Base-by-base conservation (phyloP, 2,113 vertebrate species). In the Limanda limanda region DNA sequence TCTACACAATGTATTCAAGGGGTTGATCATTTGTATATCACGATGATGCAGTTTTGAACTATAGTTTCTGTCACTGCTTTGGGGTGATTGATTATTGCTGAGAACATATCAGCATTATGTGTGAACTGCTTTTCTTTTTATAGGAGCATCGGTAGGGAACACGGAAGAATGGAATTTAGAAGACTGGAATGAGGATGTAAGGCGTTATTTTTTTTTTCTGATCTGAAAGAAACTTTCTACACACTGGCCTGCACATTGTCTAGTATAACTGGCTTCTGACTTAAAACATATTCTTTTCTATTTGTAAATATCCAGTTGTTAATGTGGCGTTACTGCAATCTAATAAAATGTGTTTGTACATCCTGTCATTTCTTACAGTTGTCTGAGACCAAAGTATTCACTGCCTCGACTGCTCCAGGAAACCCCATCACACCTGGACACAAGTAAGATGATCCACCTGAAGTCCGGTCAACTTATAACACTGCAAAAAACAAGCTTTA, bases 121-220 rank as follows among this genome's bases (percentile, higher is more conserved):
- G 2, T 54, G 3, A 47, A 57, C 57, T 71, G 35, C 2, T 69
- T 51, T 67, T 65, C 35, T 70, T 25, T 66, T 5, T 18, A 1
- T 68, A 98, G 98, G 95, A 86, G 78, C 96, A 6, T 99, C 97
- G 97, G 95, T 93, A 83, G 97, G 95, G 70, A 95, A 95, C 71
- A 52, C 96, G 74, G 98, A 99, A 80, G 98, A 99, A 64, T 99
- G 97, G 97, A 95, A 94, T 67, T 84, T 96, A 27, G 98, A 99
- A 84, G 98, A 99, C 74, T 99, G 98, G 97, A 97, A 94, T 88
- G 98, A 98, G 94, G 98, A 99, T 91, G 98, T 99, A 93, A 95
- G 87, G 11, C 15, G 6, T 31, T 7, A 7, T 6, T 31, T 0
- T 76, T 21, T 72, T 47, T 21, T 25, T 13, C 27, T 67, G 0